Evolutionary conservation across 2,797 vertebrate genomes (phyloP).

Genomic region (Anniella stebbinsi): DNA sequence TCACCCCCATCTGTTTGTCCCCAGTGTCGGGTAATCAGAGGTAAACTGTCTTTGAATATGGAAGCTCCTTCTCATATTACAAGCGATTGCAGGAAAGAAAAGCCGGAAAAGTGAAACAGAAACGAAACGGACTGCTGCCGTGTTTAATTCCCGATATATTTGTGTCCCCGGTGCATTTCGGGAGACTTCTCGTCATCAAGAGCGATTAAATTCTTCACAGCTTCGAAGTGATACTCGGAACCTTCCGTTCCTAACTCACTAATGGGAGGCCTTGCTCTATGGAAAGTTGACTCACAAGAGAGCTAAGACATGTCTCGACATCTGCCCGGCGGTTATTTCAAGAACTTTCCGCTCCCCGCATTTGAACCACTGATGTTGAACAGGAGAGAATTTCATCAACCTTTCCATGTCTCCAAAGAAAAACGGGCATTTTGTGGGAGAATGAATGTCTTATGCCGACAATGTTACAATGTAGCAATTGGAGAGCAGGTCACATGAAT

Average conservation of each 20-base stretch:
- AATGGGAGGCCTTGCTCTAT: neutral
- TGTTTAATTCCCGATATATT: too few species aligned
- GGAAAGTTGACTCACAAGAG: neutral
- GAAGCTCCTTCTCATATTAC: neutral
- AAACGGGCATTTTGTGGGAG: neutral
- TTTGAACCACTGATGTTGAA: neutral
- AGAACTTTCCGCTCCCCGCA: neutral
- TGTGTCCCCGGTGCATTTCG: too few species aligned
- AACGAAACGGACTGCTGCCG: too few species aligned
- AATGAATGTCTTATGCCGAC: neutral
- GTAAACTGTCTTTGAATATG: neutral
- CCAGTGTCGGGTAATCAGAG: neutral
- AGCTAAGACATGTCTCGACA: neutral
- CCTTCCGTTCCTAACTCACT: too few species aligned
- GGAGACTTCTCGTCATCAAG: too few species aligned
- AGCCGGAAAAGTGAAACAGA: too few species aligned
- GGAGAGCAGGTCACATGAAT: constrained; percentile 14
- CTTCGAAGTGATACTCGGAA: too few species aligned
- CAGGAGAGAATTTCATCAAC: neutral
- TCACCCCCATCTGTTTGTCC: neutral
- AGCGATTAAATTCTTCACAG: too few species aligned
- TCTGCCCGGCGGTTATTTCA: neutral
- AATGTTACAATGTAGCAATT: constrained; percentile 16
- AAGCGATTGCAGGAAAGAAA: too few species aligned
- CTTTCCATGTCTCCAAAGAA: constrained; percentile 28